Percentiles rank a stretch among this genome's conserved stretches.
Evolutionary conservation across 2,113 vertebrate genomes (phyloP).

Genomic region (Muntiacus reevesi): DNA sequence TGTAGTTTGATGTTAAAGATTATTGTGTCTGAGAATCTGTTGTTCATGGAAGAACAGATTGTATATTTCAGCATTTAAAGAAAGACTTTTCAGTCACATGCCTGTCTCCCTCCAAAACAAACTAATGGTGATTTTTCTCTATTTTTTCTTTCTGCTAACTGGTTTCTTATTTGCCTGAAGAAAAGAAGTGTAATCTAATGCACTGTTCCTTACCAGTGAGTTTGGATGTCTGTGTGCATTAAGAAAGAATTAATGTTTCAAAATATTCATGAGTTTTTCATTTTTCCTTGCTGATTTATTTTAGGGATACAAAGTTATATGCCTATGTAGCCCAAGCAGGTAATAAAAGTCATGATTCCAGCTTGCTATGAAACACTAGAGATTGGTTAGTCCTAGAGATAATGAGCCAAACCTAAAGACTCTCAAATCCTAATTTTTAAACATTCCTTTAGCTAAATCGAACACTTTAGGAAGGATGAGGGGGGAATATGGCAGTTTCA

Average conservation of each 20-base stretch:
- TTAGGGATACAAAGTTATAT: neutral
- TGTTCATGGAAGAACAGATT: neutral
- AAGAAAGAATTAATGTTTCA: neutral
- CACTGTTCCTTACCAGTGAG: neutral
- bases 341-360: neutral
- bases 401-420: neutral
- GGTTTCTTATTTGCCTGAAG: neutral
- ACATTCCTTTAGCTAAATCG: neutral
- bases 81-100: neutral
- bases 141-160: neutral
- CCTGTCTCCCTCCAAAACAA: neutral
- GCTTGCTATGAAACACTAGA: neutral
- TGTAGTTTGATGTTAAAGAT: neutral
- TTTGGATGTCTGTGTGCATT: neutral
- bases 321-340: neutral
- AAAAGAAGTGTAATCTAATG: neutral
- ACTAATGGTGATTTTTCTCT: neutral
- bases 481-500: neutral
- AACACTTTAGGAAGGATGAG: neutral
- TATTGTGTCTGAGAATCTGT: neutral
- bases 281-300: neutral
- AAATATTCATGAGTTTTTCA: neutral
- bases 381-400: neutral
- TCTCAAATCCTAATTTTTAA: neutral
- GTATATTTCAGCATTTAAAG: neutral